phyloP scores from a whole-genome alignment of 2,797 vertebrate genomes.

The Nyctalus aviator region DNA sequence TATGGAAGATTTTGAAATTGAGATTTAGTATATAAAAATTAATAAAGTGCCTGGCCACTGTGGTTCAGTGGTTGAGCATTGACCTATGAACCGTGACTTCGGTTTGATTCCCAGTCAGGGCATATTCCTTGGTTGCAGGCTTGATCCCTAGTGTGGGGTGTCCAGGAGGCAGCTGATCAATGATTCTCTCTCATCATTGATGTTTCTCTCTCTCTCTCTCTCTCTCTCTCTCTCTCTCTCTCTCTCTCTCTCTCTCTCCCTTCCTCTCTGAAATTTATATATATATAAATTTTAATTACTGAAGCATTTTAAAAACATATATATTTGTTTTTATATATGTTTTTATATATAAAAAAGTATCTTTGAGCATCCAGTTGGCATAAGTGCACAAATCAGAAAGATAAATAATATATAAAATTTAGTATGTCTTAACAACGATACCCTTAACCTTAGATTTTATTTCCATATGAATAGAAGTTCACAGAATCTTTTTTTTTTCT shows the following conservation, averaged over 20 bases:
- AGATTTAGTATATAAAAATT: conserved; percentile 59
- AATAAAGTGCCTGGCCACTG: not conserved
- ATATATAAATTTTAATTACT: not conserved
- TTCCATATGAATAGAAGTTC: conserved; percentile 65
- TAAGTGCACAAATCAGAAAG: conserved; percentile 42
- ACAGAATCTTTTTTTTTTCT: conserved; percentile 46
- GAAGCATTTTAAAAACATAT: conserved; percentile 53
- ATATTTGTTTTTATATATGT: no score
- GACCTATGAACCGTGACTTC: no score
- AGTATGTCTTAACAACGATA: conserved; percentile 51
- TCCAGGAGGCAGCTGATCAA: no score
- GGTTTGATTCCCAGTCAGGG: no score
- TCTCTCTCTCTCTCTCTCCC: no score
- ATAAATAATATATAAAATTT: conserved; percentile 71
- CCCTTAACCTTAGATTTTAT: conserved; percentile 68
- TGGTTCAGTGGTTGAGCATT: no score
- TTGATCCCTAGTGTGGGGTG: no score
- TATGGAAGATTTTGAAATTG: conserved; percentile 54
- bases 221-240: no score
- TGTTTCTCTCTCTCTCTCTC: no score
- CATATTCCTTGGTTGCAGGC: no score
- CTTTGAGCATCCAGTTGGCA: conserved; percentile 48
- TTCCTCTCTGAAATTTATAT: no score
- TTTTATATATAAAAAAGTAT: conserved; percentile 62
- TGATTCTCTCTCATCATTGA: no score